Evolutionary conservation across 2,888 invertebrate species (phyloP).

Genomic region (Alviniconcha strummeri): DNA sequence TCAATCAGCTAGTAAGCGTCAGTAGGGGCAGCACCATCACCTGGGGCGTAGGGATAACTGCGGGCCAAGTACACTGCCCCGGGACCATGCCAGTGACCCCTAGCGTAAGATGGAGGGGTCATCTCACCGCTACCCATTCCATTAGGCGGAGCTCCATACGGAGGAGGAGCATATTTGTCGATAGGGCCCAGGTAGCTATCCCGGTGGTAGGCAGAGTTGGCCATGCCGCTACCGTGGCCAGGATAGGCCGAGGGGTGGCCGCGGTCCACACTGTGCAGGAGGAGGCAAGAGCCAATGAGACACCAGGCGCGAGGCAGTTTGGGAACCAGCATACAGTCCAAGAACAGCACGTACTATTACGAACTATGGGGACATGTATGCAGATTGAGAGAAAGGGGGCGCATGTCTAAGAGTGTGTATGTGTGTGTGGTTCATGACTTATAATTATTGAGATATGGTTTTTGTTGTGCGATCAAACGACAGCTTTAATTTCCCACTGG

Average conservation of each 20-base stretch:
- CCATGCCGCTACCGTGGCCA: constrained; percentile 22
- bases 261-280: constrained; percentile 31
- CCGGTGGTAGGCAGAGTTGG: constrained; percentile 36
- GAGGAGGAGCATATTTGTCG: constrained; percentile 27
- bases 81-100: background rate
- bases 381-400: background rate
- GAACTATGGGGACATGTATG: background rate
- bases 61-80: background rate
- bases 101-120: constrained; percentile 28
- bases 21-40: constrained; percentile 20
- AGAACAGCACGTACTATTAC: background rate
- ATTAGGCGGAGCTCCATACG: constrained; percentile 10
- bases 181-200: constrained; percentile 30
- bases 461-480: too few relatives aligned
- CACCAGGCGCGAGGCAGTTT: background rate
- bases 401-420: too few relatives aligned
- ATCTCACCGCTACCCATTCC: constrained; percentile 33
- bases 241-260: constrained; percentile 16
- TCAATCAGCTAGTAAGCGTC: constrained; percentile 3
- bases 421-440: too few relatives aligned
- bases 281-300: constrained; percentile 5
- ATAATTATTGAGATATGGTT: too few relatives aligned
- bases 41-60: background rate
- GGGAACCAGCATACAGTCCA: background rate
- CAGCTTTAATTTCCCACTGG: too few relatives aligned